A percentile compares a stretch with the other conserved stretches of the same genome.
Evolutionary conservation across 92 coral and sea anemone genomes (phyloP).

Genomic region (Zoanthus solanderi): DNA sequence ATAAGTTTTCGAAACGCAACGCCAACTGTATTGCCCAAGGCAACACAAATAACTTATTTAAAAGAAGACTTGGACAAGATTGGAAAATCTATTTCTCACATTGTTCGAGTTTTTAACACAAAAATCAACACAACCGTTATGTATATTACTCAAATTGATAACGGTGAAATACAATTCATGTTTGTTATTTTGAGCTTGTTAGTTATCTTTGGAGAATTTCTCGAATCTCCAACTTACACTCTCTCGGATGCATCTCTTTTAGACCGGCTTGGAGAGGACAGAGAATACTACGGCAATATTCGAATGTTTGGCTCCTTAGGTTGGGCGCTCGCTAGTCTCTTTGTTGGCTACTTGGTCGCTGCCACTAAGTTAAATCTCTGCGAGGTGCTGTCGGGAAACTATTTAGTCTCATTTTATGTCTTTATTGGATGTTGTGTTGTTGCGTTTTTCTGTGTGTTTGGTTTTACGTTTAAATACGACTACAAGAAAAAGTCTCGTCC

Average conservation of each 20-base stretch:
- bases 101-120: constrained; percentile 38
- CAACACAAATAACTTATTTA: neutral
- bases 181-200: constrained; percentile 75
- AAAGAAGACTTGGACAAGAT: neutral
- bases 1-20: neutral
- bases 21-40: neutral
- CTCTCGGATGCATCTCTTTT: constrained; percentile 94
- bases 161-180: constrained; percentile 64
- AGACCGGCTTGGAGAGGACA: constrained; percentile 81
- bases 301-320: constrained; percentile 95
- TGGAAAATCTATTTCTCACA: constrained; percentile 23
- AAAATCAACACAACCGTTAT: constrained; percentile 49
- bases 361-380: constrained; percentile 67
- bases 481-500: constrained; percentile 20
- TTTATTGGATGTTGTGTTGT: constrained; percentile 70
- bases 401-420: constrained; percentile 60
- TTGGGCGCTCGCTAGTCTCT: constrained; percentile 81
- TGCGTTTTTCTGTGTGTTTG: constrained; percentile 68
- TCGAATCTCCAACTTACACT: constrained; percentile 90
- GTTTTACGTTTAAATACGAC: constrained; percentile 72
- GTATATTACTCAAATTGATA: constrained; percentile 65
- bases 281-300: constrained; percentile 83
- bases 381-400: neutral
- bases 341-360: constrained; percentile 73
- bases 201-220: constrained; percentile 84